Evolutionary conservation across 53 echinoderm and acorn worm species (phyloP).

Genomic region (Henricia sp.): DNA sequence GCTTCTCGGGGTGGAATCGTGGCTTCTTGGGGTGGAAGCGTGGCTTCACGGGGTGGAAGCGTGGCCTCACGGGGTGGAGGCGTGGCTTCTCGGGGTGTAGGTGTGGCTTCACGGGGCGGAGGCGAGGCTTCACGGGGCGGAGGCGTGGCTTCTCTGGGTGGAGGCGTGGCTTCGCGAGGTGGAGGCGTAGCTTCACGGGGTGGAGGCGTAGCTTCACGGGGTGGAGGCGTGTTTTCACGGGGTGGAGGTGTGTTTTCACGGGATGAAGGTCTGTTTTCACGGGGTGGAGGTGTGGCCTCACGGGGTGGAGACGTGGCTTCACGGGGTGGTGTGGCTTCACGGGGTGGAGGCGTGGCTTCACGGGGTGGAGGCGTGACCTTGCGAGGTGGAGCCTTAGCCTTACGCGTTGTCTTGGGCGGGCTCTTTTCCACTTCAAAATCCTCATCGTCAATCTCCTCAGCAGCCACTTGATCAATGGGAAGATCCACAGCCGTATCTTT

Average conservation of each 20-base stretch:
- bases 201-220: constrained; percentile 14
- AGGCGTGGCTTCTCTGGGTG: constrained; percentile 25
- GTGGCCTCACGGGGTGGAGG: constrained; percentile 21
- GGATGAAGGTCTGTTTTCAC: too few species aligned
- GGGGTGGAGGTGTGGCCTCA: constrained; percentile 25
- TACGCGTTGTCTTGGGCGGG: too few species aligned
- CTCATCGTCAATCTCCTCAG: constrained; percentile 96
- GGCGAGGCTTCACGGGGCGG: constrained; percentile 35
- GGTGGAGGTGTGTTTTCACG: too few species aligned
- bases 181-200: constrained; percentile 33
- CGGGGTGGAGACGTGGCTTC: constrained; percentile 7
- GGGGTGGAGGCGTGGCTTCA: constrained; percentile 23
- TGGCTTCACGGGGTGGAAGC: too few species aligned
- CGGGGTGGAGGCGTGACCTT: not conserved
- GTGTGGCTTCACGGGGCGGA: constrained; percentile 17
- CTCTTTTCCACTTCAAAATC: not conserved
- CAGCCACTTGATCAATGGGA: constrained; percentile 97
- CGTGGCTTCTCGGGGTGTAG: not conserved
- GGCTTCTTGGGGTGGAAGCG: too few species aligned
- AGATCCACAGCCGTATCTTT: constrained; percentile 89
- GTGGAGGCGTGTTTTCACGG: too few species aligned
- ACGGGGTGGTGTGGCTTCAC: constrained; percentile 18
- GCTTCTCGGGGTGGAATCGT: constrained; percentile 5
- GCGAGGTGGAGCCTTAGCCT: too few species aligned
- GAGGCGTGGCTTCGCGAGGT: constrained; percentile 27